Evolutionary conservation across 2,888 invertebrate species (phyloP), one percentile per base, ranked within the genome.

Genomic region (Dysmachus trigonus): DNA sequence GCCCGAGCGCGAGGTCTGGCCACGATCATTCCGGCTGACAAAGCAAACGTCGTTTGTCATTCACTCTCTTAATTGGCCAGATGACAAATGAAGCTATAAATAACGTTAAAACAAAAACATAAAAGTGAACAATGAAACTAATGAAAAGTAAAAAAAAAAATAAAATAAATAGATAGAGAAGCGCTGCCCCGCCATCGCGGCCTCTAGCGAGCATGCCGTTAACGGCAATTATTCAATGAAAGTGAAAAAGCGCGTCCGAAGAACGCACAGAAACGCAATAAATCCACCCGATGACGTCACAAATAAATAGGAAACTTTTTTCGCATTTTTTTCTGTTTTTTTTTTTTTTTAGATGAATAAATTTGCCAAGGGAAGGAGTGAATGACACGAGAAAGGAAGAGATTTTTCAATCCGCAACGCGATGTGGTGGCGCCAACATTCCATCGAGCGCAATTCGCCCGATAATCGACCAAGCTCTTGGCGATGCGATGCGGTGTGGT

Each of bases 361-460:
- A 81, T 53, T 53, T 62, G 30, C 30, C 18, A 7, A 81, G 53
- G 33, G 47, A 79, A 79, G 51, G 41, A 79, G 47, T 47, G 81
- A 81, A 33, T 81, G 81, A 81, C 53, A 33, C 81, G 10, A 81
- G 30, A 81, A 81, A 81, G 53, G 81, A 81, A 62, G 81, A 81
- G 18, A 53, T 81, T 81, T 53, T 53, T 81, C 79, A 79, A 81
- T 81, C n/a, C 35, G n/a, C 31, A 53, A 13, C 62, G 81, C 18
- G 81, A 1, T 53, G 81, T 33, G 30, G 47, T 81, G 81, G 81
- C 81, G 81, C 81, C 81, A 81, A 81, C 53, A 81, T 81, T 81
- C 81, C 81, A 81, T 15, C 33, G 33, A 81, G 31, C 33, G 33
- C 81, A 81, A 53, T 62, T 53, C 53, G 51, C 22, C 51, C n/a